Evolutionary conservation across 2,888 invertebrate species (phyloP).

Genomic region (Choristoneura rosaceana): DNA sequence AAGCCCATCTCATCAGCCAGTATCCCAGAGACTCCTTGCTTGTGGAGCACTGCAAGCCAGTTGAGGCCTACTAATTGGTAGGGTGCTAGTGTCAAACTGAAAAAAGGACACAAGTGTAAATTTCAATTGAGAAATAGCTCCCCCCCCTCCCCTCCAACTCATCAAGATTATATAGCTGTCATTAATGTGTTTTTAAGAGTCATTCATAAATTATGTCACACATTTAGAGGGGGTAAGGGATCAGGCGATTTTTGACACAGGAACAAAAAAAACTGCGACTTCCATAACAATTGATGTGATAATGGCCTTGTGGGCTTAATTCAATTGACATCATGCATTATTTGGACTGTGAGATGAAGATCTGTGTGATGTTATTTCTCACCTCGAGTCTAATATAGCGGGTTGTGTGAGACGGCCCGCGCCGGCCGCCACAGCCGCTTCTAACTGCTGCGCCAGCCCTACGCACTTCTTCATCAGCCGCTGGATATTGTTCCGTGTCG

Average conservation of each 20-base stretch:
- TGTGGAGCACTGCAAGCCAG: constrained; percentile 96
- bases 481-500: constrained; percentile 91
- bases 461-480: constrained; percentile 94
- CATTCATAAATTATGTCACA: too few relatives aligned
- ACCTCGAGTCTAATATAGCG: constrained; percentile 87
- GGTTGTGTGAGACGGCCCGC: constrained; percentile 92
- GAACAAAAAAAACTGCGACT: too few relatives aligned
- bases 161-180: too few relatives aligned
- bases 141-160: too few relatives aligned
- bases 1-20: constrained; percentile 99
- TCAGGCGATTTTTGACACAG: too few relatives aligned
- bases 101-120: constrained; percentile 45
- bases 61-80: constrained; percentile 96
- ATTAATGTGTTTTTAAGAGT: too few relatives aligned
- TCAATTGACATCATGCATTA: too few relatives aligned
- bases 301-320: too few relatives aligned
- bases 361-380: constrained; percentile 31
- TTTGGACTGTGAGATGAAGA: too few relatives aligned
- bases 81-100: constrained; percentile 90
- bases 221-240: too few relatives aligned
- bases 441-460: constrained; percentile 91
- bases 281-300: too few relatives aligned
- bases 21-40: constrained; percentile 96
- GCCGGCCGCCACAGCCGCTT: constrained; percentile 91
- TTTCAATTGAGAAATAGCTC: neutral